A percentile compares a stretch with the other conserved stretches of the same genome.
phyloP scores from a whole-genome alignment of 2,888 invertebrate genomes.

The Drosophila subquinaria region DNA sequence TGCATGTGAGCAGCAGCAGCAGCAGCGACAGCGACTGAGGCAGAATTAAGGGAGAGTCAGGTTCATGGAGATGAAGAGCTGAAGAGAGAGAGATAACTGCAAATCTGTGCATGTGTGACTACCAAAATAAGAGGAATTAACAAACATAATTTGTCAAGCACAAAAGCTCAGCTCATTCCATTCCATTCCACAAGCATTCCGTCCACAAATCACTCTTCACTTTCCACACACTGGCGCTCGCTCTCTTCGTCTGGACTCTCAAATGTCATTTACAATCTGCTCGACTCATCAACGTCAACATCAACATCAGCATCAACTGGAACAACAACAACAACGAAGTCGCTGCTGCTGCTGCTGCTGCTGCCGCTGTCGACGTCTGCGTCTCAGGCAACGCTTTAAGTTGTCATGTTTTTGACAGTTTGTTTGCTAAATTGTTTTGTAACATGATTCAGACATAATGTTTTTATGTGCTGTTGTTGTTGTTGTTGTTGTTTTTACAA shows the following conservation, averaged over 20 bases:
- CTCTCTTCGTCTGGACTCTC: slow-evolving; percentile 35
- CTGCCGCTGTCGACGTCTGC: slow-evolving; percentile 33
- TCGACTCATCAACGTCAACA: slow-evolving; percentile 75
- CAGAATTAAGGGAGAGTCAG: slow-evolving; percentile 10
- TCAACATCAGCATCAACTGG: slow-evolving; percentile 35
- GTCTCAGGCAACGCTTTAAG: slow-evolving; percentile 74
- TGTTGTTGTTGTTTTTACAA: slow-evolving; percentile 35
- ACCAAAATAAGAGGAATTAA: slow-evolving; percentile 38
- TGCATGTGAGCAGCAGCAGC: slow-evolving; percentile 35
- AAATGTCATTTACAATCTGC: slow-evolving; percentile 75
- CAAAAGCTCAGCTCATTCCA: slow-evolving; percentile 34
- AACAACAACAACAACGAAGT: slow-evolving; percentile 19
- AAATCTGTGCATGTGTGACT: slow-evolving; percentile 39
- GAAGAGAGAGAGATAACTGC: slow-evolving; percentile 10
- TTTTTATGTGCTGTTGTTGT: slow-evolving; percentile 51
- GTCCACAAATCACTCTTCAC: slow-evolving; percentile 5
- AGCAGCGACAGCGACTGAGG: background rate
- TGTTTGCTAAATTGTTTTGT: slow-evolving; percentile 83
- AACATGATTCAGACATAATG: slow-evolving; percentile 81
- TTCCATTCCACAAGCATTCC: background rate
- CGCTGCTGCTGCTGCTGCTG: slow-evolving; percentile 12
- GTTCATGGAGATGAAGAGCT: background rate
- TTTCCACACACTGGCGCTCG: slow-evolving; percentile 18
- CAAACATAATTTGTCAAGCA: slow-evolving; percentile 60
- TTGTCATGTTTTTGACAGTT: slow-evolving; percentile 84